phyloP scores from a whole-genome alignment of 1,140 invertebrate species.

The Adoxophyes honmai region DNA sequence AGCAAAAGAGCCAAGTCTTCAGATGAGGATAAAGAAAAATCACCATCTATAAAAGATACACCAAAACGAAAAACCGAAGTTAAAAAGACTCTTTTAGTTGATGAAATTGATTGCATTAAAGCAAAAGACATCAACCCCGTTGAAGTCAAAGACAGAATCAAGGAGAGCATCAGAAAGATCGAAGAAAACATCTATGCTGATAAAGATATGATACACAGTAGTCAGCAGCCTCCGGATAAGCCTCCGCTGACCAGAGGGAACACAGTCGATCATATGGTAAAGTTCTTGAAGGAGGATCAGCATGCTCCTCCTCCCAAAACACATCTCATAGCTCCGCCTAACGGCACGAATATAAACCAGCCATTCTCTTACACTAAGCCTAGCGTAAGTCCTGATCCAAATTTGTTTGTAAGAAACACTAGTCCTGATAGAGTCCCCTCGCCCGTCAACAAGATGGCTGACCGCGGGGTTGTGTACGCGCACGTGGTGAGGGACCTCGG shows the following conservation, averaged over 20 bases:
- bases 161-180: slow-evolving; percentile 67
- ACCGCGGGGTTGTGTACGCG: slow-evolving; percentile 83
- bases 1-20: slow-evolving; percentile 55
- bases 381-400: slow-evolving; percentile 75
- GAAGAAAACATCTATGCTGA: slow-evolving; percentile 76
- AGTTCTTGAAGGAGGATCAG: slow-evolving; percentile 80
- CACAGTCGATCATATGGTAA: slow-evolving; percentile 81
- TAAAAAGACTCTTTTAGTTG: slow-evolving; percentile 56
- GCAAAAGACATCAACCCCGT: slow-evolving; percentile 40
- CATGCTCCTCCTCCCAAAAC: slow-evolving; percentile 81
- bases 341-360: slow-evolving; percentile 84
- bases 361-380: slow-evolving; percentile 86
- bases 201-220: slow-evolving; percentile 82
- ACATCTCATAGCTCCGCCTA: slow-evolving; percentile 80
- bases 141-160: slow-evolving; percentile 67
- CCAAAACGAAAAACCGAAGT: slow-evolving; percentile 65
- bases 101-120: slow-evolving; percentile 60
- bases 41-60: slow-evolving; percentile 56
- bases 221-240: slow-evolving; percentile 81
- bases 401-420: slow-evolving; percentile 65
- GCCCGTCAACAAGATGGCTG: slow-evolving; percentile 67
- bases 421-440: slow-evolving; percentile 66
- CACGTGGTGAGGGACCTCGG: slow-evolving; percentile 82
- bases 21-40: slow-evolving; percentile 52
- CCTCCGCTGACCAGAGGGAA: slow-evolving; percentile 80